A percentile compares a stretch with the other conserved stretches of the same genome.
These are phyloP conservation scores for Blennius ocellaris DNA, from an alignment of 2,113 vertebrate genomes.

Conservation along the genomic window DNA sequence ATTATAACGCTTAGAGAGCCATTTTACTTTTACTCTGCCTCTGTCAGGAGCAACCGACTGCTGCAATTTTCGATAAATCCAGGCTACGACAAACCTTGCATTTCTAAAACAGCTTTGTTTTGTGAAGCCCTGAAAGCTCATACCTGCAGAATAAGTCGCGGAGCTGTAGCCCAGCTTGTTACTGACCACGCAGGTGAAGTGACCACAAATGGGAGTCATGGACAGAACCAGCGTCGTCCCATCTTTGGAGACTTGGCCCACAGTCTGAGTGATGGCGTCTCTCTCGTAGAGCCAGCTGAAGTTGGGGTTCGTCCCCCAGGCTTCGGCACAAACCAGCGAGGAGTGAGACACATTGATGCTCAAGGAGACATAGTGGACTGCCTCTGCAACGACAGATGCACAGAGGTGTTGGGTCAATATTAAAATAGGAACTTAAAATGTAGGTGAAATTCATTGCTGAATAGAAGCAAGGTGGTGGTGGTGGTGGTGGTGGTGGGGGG, in stretches of 20 bases:
- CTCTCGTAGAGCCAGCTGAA: conserved; percentile 82
- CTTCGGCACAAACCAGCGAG: conserved; percentile 76
- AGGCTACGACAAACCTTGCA: not conserved
- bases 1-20: not conserved
- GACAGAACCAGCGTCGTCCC: conserved; percentile 70
- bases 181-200: conserved; percentile 83
- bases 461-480: conserved; percentile 16
- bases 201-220: conserved; percentile 71
- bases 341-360: conserved; percentile 82
- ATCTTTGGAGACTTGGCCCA: conserved; percentile 75
- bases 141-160: conserved; percentile 79
- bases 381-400: conserved; percentile 63
- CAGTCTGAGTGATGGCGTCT: conserved; percentile 41
- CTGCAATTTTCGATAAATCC: too few relatives aligned
- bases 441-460: conserved; percentile 22
- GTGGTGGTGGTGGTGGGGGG: too few relatives aligned
- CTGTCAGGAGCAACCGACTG: not conserved
- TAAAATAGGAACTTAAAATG: conserved; percentile 1
- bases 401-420: not conserved
- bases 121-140: not conserved
- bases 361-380: conserved; percentile 81
- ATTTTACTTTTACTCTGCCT: not conserved
- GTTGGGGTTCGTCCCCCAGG: conserved; percentile 82
- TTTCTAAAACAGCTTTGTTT: not conserved
- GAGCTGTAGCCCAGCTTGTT: conserved; percentile 81